A percentile compares a stretch with the other conserved stretches of the same genome.
Conservation (phyloP, 2,888 invertebrate species). For the Andrena minutula region DNA sequence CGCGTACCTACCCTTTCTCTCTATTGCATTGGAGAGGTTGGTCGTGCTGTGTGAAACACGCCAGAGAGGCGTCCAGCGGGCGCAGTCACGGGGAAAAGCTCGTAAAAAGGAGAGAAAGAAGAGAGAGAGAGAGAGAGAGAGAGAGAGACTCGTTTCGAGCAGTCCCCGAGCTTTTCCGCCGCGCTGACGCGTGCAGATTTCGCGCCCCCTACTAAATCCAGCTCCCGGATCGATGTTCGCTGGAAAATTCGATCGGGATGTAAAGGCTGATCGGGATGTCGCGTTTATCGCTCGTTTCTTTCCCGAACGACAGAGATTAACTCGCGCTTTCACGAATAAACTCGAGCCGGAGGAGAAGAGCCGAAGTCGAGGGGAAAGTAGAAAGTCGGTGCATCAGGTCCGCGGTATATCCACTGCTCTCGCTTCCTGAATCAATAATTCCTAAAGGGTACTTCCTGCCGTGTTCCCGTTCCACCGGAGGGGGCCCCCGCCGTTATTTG, state of each 20-base stretch:
- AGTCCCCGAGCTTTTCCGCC: not conserved
- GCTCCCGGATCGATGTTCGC: not conserved
- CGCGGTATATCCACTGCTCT: not conserved
- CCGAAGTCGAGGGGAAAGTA: too few relatives aligned
- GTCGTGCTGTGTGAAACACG: slow-evolving; percentile 12
- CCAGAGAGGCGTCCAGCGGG: slow-evolving; percentile 27
- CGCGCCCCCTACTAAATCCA: not conserved
- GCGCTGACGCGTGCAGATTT: slow-evolving; percentile 2
- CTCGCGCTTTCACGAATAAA: too few relatives aligned
- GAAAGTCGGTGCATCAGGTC: not conserved
- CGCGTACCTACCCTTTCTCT: not conserved
- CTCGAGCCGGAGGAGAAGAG: too few relatives aligned
- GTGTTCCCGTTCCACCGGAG: slow-evolving; percentile 22
- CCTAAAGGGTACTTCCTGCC: slow-evolving; percentile 43
- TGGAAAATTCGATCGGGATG: not conserved
- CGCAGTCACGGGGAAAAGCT: slow-evolving; percentile 11
- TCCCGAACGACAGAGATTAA: too few relatives aligned
- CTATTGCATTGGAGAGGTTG: slow-evolving; percentile 1
- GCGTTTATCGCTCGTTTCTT: too few relatives aligned
- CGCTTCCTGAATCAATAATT: slow-evolving; percentile 52
- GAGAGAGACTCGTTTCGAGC: slow-evolving; percentile 34
- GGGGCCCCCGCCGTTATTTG: slow-evolving; percentile 27
- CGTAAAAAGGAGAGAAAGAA: slow-evolving; percentile 29
- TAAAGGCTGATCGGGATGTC: too few relatives aligned
- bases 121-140: not conserved